Percentiles rank a stretch among this genome's conserved stretches.
These are phyloP conservation scores for Drosophila melanica DNA, from an alignment of 1,140 invertebrate genomes.

Conservation along the genomic window DNA sequence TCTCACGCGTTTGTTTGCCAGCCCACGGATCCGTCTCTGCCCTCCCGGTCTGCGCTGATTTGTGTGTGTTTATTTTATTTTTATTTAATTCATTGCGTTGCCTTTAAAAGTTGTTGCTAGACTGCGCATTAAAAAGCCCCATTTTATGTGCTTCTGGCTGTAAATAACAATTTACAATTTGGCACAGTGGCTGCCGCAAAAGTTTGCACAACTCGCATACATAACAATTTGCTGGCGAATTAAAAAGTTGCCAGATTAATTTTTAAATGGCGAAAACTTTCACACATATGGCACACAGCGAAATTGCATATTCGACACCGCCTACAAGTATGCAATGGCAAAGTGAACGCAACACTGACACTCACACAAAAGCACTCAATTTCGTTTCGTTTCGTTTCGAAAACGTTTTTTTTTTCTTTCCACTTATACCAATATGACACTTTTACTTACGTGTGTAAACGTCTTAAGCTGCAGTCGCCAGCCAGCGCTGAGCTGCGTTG, in stretches of 20 bases:
- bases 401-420: slow-evolving; percentile 33
- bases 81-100: slow-evolving; percentile 71
- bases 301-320: slow-evolving; percentile 8
- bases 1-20: slow-evolving; percentile 79
- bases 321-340: slow-evolving; percentile 7
- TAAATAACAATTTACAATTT: slow-evolving; percentile 65
- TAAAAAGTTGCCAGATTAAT: slow-evolving; percentile 50
- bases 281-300: slow-evolving; percentile 30
- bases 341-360: slow-evolving; percentile 3
- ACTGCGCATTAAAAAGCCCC: slow-evolving; percentile 46
- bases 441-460: slow-evolving; percentile 47
- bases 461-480: slow-evolving; percentile 18
- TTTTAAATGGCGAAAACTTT: slow-evolving; percentile 46
- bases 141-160: slow-evolving; percentile 38
- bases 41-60: not conserved
- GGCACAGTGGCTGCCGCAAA: slow-evolving; percentile 11
- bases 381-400: slow-evolving; percentile 45
- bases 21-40: slow-evolving; percentile 24
- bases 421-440: slow-evolving; percentile 30
- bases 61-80: slow-evolving; percentile 59
- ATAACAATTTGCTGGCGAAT: slow-evolving; percentile 49
- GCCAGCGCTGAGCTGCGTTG: not conserved
- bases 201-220: slow-evolving; percentile 39
- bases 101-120: slow-evolving; percentile 27
- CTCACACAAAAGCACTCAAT: slow-evolving; percentile 16